Conservation (phyloP, 2,113 vertebrate species). For the Thamnaconus septentrionalis region DNA sequence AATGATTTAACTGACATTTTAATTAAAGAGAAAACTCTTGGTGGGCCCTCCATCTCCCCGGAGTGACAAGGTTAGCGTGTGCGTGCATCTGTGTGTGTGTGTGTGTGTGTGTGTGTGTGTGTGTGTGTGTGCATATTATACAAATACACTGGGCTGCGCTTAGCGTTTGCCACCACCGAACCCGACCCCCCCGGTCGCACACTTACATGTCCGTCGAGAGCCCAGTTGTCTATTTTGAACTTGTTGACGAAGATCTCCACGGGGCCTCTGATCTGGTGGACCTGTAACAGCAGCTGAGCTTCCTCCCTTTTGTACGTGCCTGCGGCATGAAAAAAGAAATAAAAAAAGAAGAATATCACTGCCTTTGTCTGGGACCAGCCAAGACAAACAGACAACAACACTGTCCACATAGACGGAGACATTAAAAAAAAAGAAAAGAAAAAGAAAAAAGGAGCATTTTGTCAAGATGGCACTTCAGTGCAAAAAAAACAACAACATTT, state of each 20-base stretch:
- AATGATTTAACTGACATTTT: constrained; percentile 82
- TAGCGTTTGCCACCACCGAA: constrained; percentile 7
- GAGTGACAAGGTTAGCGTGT: constrained; percentile 68
- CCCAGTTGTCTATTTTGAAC: constrained; percentile 95
- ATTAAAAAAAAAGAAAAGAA: no score
- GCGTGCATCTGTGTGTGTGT: constrained; percentile 19
- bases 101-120: constrained; percentile 35
- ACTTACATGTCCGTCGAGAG: constrained; percentile 95
- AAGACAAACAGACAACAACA: no score
- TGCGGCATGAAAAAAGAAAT: constrained; percentile 38
- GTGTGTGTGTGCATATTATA: constrained; percentile 46
- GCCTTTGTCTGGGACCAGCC: background rate
- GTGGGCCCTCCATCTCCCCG: constrained; percentile 65
- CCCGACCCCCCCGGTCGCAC: background rate
- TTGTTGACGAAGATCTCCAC: constrained; percentile 93
- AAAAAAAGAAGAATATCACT: background rate
- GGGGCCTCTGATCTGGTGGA: constrained; percentile 89
- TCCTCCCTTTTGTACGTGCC: constrained; percentile 93
- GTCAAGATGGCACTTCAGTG: no score
- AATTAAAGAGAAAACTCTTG: constrained; percentile 80
- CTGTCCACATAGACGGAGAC: no score
- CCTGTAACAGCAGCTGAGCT: constrained; percentile 91
- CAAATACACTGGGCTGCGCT: constrained; percentile 8
- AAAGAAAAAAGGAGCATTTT: no score
- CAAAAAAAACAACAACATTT: no score